Evolutionary conservation across 1,140 invertebrate genomes (phyloP), one percentile per base, ranked within the genome.

Genomic region (Trichomalopsis sarcophagae): DNA sequence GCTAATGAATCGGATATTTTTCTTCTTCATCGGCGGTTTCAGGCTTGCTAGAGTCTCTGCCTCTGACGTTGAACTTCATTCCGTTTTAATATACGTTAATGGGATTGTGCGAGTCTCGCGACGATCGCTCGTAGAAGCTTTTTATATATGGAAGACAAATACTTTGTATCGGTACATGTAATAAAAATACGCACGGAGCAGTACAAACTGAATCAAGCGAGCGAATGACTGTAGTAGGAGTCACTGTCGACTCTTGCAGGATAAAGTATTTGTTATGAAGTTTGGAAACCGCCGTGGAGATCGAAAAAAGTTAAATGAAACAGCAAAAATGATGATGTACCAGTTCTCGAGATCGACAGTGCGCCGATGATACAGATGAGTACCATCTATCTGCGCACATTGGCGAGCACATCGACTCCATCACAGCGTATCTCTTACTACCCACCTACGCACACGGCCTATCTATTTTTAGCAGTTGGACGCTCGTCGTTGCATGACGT

Each of bases 381-480:
- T 71, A n/a, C 13, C 14, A n/a, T 71, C 69, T 7, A 27, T 30
- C 14, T 33, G 55, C 27, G 0, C 27, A 27, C 27, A 27, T 27
- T 1, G 27, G 1, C 27, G 27, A 27, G 27, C 27, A 27, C 27
- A 71, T 27, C 21, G 11, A 14, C 27, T 44, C 40, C 6, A 71
- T 71, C 11, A 17, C 30, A 13, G 69, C 69, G 17, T 11, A 71
- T 73, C 14, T 5, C 21, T 47, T 13, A 50, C n/a, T 50, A 66
- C 30, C 2, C 36, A 69, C 55, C 30, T 33, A 69, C 33, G 40
- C 75, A 2, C 74, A 10, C 2, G 21, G 40, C 27, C 62, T 10
- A 33, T 78, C 82, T 84, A 84, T 84, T 69, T 84, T 78, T 84
- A 84, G 66, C 30, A 50, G 17, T 62, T 33, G 14, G 17, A 50